phyloP scores from a whole-genome alignment of 2,888 invertebrate species.

The Sussaba pulchella region DNA sequence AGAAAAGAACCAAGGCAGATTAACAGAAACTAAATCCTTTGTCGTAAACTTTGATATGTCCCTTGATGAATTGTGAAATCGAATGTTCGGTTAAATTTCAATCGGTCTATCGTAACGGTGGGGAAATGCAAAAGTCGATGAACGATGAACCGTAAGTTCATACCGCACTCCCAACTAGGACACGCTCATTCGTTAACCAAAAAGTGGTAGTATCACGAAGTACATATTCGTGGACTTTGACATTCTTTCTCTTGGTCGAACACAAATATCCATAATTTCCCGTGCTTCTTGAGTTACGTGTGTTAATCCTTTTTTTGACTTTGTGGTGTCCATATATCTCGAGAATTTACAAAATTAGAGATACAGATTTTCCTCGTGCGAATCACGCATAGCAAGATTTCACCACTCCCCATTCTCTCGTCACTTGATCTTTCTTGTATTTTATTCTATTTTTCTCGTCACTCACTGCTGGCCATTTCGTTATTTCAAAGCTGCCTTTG shows the following conservation, averaged over 20 bases:
- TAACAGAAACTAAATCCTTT: background rate
- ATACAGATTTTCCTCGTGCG: background rate
- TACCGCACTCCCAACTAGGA: background rate
- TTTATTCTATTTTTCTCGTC: background rate
- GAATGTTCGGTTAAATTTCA: background rate
- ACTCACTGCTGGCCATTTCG: background rate
- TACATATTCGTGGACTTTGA: background rate
- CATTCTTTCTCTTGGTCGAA: background rate
- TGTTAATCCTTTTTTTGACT: constrained; percentile 1
- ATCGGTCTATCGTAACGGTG: background rate
- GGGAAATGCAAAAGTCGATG: background rate
- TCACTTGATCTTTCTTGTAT: background rate
- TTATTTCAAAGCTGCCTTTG: constrained; percentile 11
- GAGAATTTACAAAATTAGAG: background rate
- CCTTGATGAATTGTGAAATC: background rate
- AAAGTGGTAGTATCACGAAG: background rate
- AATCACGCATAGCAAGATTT: background rate
- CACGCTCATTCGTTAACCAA: background rate
- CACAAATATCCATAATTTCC: background rate
- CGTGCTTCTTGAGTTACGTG: constrained; percentile 21
- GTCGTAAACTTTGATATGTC: background rate
- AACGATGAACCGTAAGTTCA: background rate
- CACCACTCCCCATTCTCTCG: background rate
- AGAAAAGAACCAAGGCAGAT: too few species aligned
- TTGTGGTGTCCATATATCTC: background rate